A percentile compares a stretch with the other conserved stretches of the same genome.
Evolutionary conservation across 92 coral and sea anemone genomes (phyloP).

Genomic region (Phenganax stokvisi): DNA sequence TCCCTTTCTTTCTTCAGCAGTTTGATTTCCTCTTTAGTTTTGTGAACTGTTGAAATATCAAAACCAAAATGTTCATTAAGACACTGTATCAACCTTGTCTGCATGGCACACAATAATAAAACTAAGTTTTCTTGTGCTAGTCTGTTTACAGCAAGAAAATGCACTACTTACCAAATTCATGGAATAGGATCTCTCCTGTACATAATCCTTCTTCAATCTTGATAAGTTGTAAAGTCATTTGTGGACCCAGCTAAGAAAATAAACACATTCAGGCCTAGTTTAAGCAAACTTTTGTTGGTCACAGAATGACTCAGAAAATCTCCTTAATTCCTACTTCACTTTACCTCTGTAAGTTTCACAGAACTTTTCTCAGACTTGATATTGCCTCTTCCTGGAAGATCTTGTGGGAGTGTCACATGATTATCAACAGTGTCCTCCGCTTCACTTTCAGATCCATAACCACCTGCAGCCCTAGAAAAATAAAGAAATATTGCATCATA

Average conservation of each 20-base stretch:
- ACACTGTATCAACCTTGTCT: background rate
- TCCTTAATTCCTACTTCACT: background rate
- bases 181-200: slow-evolving; percentile 85
- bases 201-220: slow-evolving; percentile 95
- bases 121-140: background rate
- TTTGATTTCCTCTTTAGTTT: slow-evolving; percentile 67
- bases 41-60: slow-evolving; percentile 53
- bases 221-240: slow-evolving; percentile 65
- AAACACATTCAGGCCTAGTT: background rate
- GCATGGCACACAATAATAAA: background rate
- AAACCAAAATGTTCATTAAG: background rate
- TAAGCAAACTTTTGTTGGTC: too few relatives aligned
- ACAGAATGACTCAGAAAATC: too few relatives aligned
- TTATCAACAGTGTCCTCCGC: slow-evolving; percentile 78
- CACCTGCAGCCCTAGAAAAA: slow-evolving; percentile 70
- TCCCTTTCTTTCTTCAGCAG: slow-evolving; percentile 67
- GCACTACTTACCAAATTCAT: slow-evolving; percentile 67
- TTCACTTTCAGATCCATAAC: slow-evolving; percentile 98
- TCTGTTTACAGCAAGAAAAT: background rate
- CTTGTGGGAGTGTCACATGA: slow-evolving; percentile 72
- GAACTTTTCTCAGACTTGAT: slow-evolving; percentile 93
- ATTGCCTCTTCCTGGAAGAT: slow-evolving; percentile 86
- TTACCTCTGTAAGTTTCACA: slow-evolving; percentile 83
- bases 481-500: background rate
- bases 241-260: slow-evolving; percentile 76